Evolutionary conservation across 2,888 invertebrate genomes (phyloP).

Genomic region (Adelphocoris suturalis): DNA sequence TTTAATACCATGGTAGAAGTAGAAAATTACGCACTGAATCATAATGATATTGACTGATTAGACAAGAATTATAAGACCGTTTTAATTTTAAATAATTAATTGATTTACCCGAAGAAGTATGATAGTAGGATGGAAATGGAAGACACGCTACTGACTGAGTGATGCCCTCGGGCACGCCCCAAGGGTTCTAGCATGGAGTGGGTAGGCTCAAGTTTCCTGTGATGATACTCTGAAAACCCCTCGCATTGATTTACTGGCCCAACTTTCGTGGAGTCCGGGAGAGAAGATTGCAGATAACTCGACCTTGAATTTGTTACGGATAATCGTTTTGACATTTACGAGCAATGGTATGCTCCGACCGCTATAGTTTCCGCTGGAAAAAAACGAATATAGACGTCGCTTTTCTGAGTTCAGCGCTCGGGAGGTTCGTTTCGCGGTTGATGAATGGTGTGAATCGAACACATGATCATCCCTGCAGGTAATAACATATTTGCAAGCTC

Average conservation of each 20-base stretch:
- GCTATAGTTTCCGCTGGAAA: background rate
- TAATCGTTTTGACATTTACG: slow-evolving; percentile 39
- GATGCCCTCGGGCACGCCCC: background rate
- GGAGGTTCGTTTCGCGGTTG: background rate
- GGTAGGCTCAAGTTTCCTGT: background rate
- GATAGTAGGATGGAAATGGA: background rate
- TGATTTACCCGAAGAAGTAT: background rate
- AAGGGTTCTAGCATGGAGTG: background rate
- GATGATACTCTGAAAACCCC: background rate
- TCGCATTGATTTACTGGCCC: background rate
- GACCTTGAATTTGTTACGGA: slow-evolving; percentile 32
- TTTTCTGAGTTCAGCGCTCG: background rate
- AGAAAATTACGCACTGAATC: background rate
- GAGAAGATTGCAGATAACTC: slow-evolving; percentile 14
- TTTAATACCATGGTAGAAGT: background rate
- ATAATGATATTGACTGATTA: background rate
- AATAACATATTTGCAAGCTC: slow-evolving; percentile 17
- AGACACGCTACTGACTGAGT: slow-evolving; percentile 6
- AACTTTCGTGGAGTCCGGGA: background rate
- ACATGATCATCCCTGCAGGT: slow-evolving; percentile 20
- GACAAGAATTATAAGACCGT: background rate
- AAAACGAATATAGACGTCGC: background rate
- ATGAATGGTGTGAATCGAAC: background rate
- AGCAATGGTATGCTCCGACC: background rate
- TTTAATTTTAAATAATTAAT: background rate